These are phyloP conservation scores for Urocyon cinereoargenteus DNA, from an alignment of 2,797 vertebrate genomes.

Conservation along the genomic window DNA sequence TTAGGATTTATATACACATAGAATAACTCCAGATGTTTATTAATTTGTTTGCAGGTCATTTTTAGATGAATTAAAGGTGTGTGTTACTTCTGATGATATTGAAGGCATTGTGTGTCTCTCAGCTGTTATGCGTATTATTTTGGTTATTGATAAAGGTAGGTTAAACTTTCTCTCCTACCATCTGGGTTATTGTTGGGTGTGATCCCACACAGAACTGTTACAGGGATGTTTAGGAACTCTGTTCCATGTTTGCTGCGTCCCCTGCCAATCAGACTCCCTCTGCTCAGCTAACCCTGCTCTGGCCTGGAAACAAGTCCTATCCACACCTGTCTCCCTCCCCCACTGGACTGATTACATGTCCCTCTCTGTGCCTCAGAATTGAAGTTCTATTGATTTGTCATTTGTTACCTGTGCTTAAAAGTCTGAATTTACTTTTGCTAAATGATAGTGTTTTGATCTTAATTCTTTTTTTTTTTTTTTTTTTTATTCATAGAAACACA, in stretches of 20 bases:
- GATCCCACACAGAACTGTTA: not conserved
- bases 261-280: not conserved
- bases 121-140: conserved; percentile 90
- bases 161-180: conserved; percentile 16
- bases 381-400: not conserved
- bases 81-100: conserved; percentile 90
- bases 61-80: conserved; percentile 90
- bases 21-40: conserved; percentile 26
- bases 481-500: too few relatives aligned
- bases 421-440: conserved; percentile 25
- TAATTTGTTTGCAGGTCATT: conserved; percentile 89
- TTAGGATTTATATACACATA: not conserved
- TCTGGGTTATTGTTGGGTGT: not conserved
- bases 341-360: not conserved
- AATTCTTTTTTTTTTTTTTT: too few relatives aligned
- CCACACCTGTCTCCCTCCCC: not conserved
- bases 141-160: conserved; percentile 91
- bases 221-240: not conserved
- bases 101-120: conserved; percentile 91
- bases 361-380: not conserved
- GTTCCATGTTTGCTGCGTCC: rapidly evolving
- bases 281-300: not conserved
- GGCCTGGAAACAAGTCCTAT: not conserved
- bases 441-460: not conserved
- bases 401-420: not conserved